Conservation (phyloP, 2,888 invertebrate species). For the Chalcosyrphus nemorum region DNA sequence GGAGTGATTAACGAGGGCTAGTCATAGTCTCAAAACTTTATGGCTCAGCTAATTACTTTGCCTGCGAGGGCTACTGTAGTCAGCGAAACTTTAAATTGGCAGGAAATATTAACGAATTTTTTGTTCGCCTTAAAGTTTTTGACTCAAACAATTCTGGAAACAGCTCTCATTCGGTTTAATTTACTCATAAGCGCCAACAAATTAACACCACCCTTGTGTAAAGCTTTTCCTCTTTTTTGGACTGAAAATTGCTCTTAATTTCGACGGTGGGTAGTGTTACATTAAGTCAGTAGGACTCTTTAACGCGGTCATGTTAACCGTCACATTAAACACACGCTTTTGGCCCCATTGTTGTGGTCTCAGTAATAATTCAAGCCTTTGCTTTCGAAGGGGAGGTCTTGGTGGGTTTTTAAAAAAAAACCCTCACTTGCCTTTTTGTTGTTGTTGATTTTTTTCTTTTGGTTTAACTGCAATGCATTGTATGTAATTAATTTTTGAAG, state of each 20-base stretch:
- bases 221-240: neutral
- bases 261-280: neutral
- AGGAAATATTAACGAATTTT: neutral
- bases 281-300: conserved; percentile 30
- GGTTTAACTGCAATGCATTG: conserved; percentile 42
- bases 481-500: conserved; percentile 28
- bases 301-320: conserved; percentile 45
- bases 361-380: conserved; percentile 24
- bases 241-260: conserved; percentile 14
- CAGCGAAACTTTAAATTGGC: conserved; percentile 63
- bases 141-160: neutral
- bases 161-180: neutral
- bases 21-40: conserved; percentile 32
- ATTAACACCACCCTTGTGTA: neutral
- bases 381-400: neutral
- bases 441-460: no score
- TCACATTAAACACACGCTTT: conserved; percentile 48
- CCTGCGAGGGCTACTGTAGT: conserved; percentile 33
- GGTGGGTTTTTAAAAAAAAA: no score
- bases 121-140: neutral
- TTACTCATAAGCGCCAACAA: neutral
- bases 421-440: no score
- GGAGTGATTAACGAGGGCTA: conserved; percentile 56
- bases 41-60: conserved; percentile 66
- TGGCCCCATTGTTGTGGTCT: conserved; percentile 31